Base-by-base conservation (phyloP, 2,113 vertebrate genomes). In the Anhinga anhinga region DNA sequence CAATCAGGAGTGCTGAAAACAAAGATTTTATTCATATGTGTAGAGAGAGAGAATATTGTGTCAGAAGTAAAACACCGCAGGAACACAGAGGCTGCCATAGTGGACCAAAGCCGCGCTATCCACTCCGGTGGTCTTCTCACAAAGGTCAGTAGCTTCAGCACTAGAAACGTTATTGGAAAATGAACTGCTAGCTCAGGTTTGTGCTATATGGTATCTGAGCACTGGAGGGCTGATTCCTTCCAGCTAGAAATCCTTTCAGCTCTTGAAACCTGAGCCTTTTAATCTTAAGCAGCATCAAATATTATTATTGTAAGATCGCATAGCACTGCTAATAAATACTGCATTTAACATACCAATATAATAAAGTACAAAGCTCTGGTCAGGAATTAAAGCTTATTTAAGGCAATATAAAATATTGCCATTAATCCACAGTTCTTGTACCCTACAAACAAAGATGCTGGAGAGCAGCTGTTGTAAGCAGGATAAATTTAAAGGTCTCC, bases 51-150 rank as follows among this genome's bases (percentile, higher is more conserved):
- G 5, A 52, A n/a, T 29, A 8, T 10, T 16, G 20, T 36, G 40
- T 65, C 34, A 55, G 61, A 45, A 66, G 38, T 14, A 63, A 55
- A 86, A 29, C 18, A 34, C 21, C 0, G 1, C 11, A 52, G 67
- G 44, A 63, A 42, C 38, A 45, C 45, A 45, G 58, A 29, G 45
- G 58, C 15, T 58, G 36, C 40, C 29, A 15, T 0, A 0, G 13
- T 3, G 4, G 66, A 38, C 52, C 77, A 20, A 7, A 0, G 0
- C 27, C 2, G 3, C 38, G 45, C 85, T 62, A 13, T 11, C 52
- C 5, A 2, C 19, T 55, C 29, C 1, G 3, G 34, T 10, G 36
- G 34, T 32, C 69, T 45, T 45, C 66, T 45, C 59, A 29, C 42
- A 62, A 52, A 45, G 32, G 45, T 59, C 42, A 11, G 45, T 5